Evolutionary conservation across 2,888 invertebrate species (phyloP).

Genomic region (Eupithecia dodoneata): DNA sequence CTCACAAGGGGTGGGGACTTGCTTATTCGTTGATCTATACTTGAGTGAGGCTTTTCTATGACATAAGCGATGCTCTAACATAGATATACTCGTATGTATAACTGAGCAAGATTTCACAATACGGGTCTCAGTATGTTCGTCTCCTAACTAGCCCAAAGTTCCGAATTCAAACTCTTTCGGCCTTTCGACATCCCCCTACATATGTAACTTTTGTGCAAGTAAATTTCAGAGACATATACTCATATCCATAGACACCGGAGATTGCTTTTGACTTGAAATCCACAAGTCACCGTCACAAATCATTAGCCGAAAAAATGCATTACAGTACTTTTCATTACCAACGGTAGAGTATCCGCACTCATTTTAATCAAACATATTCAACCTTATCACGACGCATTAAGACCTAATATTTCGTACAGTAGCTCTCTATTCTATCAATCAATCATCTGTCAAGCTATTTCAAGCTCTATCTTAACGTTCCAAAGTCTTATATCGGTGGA

Average conservation of each 20-base stretch:
- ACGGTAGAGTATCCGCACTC: slow-evolving; percentile 3
- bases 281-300: slow-evolving; percentile 25
- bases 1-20: too few relatives aligned
- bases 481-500: slow-evolving; percentile 9
- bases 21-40: too few relatives aligned
- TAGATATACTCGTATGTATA: too few relatives aligned
- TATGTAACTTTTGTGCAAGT: not conserved
- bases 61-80: too few relatives aligned
- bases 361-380: slow-evolving; percentile 5
- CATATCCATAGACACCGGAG: not conserved
- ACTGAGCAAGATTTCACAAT: too few relatives aligned
- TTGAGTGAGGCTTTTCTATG: too few relatives aligned
- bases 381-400: slow-evolving; percentile 7
- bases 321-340: slow-evolving; percentile 13
- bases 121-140: too few relatives aligned
- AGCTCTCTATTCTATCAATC: slow-evolving; percentile 23
- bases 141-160: too few relatives aligned
- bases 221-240: not conserved
- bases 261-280: not conserved
- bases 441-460: slow-evolving; percentile 4
- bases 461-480: not conserved
- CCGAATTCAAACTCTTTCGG: too few relatives aligned
- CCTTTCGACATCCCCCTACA: too few relatives aligned
- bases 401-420: not conserved
- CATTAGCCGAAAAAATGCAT: slow-evolving; percentile 38